Evolutionary conservation across 1,140 invertebrate species (phyloP), one percentile per base, ranked within the genome.

Genomic region (Drosophila busckii): DNA sequence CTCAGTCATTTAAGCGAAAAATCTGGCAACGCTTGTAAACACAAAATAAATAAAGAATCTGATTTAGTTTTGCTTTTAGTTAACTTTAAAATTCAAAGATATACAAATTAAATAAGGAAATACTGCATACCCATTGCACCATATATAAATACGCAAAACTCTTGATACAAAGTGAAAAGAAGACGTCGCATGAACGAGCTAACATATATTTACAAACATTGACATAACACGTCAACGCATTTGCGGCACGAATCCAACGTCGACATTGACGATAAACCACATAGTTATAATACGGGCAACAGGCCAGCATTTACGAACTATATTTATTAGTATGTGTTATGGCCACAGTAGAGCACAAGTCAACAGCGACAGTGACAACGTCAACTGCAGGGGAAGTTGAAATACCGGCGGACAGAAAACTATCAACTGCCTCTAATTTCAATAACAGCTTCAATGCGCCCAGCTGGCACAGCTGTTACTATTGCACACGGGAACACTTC

Each of bases 401-500:
- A 15, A 26, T 5, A n/a, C 26, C 26, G 12, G 15, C 28, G 8
- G 52, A 56, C 6, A 52, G 71, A 12, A 76, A 76, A 29, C 61
- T 41, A 7, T 73, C 70, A 10, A 46, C 15, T 3, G 48, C 63
- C 23, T 44, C 31, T 3, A 44, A 59, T 69, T 29, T 23, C 37
- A 9, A 32, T 31, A 2, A 37, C 32, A 1, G 32, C 48, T 35
- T n/a, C n/a, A 40, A 46, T 17, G 35, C 50, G 20, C 38, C 70
- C 34, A 78, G 70, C 84, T 90, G 90, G 90, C 89, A 90, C 66
- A 88, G 87, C 29, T 90, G 90, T 71, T 85, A 89, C 59, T 89
- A 90, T 69, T 90, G 90, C 70, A 89, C 89, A n/a, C 88, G 88
- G 46, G 87, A 90, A 59, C 70, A 89, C 19, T 90, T 90, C 56